Percentiles rank a stretch among this genome's conserved stretches.
Conservation (phyloP, 2,113 vertebrate species). For the Odocoileus hemionus region DNA sequence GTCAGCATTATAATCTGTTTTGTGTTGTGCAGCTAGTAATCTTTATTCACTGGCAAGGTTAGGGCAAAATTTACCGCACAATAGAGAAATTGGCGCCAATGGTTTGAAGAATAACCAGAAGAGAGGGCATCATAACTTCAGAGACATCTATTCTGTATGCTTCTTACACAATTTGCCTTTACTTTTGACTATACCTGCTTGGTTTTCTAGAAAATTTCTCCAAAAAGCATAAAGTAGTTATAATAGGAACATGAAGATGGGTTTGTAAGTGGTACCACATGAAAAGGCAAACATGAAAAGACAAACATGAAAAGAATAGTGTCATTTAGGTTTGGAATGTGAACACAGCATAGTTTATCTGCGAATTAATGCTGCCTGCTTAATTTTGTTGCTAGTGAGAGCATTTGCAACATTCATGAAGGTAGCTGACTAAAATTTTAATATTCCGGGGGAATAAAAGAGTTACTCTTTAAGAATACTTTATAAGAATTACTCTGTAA, state of each 20-base stretch:
- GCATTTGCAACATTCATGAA: conserved; percentile 73
- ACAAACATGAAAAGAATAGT: conserved; percentile 69
- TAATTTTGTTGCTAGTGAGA: conserved; percentile 71
- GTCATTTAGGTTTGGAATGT: conserved; percentile 64
- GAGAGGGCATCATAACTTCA: not conserved
- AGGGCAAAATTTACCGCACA: not conserved
- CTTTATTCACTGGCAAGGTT: not conserved
- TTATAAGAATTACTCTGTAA: conserved; percentile 28
- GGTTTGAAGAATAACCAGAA: not conserved
- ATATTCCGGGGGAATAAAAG: conserved; percentile 51
- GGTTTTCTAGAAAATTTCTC: not conserved
- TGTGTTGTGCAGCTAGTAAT: not conserved
- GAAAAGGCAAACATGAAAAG: conserved; percentile 72
- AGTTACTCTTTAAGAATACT: conserved; percentile 19
- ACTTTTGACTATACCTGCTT: conserved; percentile 50
- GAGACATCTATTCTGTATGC: not conserved
- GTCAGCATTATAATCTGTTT: not conserved
- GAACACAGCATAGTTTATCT: conserved; percentile 67
- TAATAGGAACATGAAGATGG: not conserved
- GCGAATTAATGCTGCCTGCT: conserved; percentile 63
- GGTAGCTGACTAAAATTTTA: conserved; percentile 72
- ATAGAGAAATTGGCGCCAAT: not conserved
- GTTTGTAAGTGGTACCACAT: conserved; percentile 44
- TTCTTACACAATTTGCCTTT: conserved; percentile 37
- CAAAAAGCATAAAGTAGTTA: not conserved